These are phyloP conservation scores for Notamacropus eugenii DNA, from an alignment of 2,797 vertebrate genomes.

Conservation along the genomic window DNA sequence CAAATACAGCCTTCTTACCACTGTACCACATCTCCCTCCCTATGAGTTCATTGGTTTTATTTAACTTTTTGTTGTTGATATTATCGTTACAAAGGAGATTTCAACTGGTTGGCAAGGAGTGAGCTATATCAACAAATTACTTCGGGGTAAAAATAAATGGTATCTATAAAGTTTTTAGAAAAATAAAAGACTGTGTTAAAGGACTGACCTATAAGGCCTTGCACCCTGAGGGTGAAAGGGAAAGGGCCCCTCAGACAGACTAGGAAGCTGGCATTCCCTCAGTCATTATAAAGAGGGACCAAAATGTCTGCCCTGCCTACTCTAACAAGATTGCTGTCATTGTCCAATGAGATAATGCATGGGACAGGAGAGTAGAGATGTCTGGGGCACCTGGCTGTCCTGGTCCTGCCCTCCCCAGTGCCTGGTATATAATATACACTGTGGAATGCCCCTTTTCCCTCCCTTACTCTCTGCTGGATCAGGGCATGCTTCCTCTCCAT, in stretches of 20 bases:
- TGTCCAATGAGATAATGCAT: background rate
- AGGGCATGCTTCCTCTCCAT: slow-evolving; percentile 98
- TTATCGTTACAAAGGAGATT: background rate
- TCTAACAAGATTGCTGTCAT: background rate
- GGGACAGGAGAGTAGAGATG: background rate
- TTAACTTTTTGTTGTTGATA: background rate
- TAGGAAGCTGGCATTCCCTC: background rate
- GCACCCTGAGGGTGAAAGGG: background rate
- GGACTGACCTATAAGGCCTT: background rate
- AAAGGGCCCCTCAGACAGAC: background rate
- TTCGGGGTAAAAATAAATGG: background rate
- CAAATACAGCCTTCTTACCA: background rate
- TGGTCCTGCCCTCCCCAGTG: background rate
- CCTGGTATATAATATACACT: background rate
- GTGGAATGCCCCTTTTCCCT: background rate
- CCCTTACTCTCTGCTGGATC: slow-evolving; percentile 94
- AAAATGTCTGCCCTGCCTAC: background rate
- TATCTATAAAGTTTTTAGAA: background rate
- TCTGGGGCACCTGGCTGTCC: too few relatives aligned
- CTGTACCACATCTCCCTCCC: background rate
- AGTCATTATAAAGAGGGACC: background rate
- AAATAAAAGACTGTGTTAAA: background rate
- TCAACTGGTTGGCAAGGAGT: background rate
- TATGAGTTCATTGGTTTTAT: background rate
- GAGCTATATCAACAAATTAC: background rate